These are phyloP conservation scores for Anolis sagrei DNA, from an alignment of 2,113 vertebrate species.

Conservation along the genomic window DNA sequence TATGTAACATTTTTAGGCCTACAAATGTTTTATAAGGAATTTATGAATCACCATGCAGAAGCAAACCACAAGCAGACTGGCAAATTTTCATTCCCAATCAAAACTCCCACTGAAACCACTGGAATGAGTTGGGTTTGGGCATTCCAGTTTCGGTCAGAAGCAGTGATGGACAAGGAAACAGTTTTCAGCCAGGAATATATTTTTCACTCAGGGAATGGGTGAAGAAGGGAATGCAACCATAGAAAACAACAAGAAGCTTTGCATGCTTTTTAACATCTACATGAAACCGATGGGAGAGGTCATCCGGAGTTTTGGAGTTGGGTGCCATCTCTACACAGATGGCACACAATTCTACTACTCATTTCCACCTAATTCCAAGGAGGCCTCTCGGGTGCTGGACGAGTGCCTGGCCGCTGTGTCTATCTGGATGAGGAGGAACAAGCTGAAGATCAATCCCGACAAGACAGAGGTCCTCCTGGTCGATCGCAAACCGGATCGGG, in stretches of 20 bases:
- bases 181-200: constrained; percentile 21
- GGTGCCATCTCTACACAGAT: too few species aligned
- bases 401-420: too few species aligned
- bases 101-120: constrained; percentile 13
- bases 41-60: constrained; percentile 27
- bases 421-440: too few species aligned
- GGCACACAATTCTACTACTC: too few species aligned
- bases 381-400: too few species aligned
- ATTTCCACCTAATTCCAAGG: too few species aligned
- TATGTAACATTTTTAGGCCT: not conserved
- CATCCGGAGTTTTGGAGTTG: too few species aligned
- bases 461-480: too few species aligned
- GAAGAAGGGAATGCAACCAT: constrained; percentile 28
- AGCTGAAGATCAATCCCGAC: too few species aligned
- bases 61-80: constrained; percentile 27
- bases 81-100: constrained; percentile 25
- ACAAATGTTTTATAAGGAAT: not conserved
- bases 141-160: not conserved
- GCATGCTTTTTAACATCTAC: too few species aligned
- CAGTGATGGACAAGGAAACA: constrained; percentile 51
- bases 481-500: too few species aligned
- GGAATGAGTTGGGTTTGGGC: constrained; percentile 38
- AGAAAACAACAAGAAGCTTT: constrained; percentile 1
- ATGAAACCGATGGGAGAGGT: too few species aligned
- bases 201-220: not conserved